Percentiles rank a stretch among this genome's conserved stretches.
Evolutionary conservation across 1,140 invertebrate genomes (phyloP).

Genomic region (Phthorimaea operculella): DNA sequence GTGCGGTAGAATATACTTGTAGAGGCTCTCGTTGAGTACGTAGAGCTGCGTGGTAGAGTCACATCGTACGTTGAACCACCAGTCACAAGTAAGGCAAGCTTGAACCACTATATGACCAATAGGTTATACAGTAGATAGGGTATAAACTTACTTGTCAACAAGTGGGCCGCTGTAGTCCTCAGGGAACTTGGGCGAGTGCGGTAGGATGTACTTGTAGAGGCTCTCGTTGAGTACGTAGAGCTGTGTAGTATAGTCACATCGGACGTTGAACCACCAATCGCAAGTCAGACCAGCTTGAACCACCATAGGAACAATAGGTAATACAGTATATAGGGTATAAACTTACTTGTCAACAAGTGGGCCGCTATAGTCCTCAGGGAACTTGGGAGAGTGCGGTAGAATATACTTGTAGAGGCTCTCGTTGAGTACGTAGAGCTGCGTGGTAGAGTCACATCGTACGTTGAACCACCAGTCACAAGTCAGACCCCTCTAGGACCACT

Average conservation of each 20-base stretch:
- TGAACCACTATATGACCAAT: too few species aligned
- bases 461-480: slow-evolving; percentile 96
- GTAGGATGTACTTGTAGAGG: slow-evolving; percentile 87
- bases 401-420: too few species aligned
- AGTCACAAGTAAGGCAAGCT: slow-evolving; percentile 85
- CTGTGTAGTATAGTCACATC: slow-evolving; percentile 82
- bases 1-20: slow-evolving; percentile 87
- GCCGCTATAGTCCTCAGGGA: too few species aligned
- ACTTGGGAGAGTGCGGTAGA: too few species aligned
- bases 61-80: slow-evolving; percentile 93
- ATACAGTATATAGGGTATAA: too few species aligned
- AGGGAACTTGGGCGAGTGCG: slow-evolving; percentile 85
- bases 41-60: slow-evolving; percentile 84
- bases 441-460: too few species aligned
- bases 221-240: slow-evolving; percentile 89
- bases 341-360: too few species aligned
- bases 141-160: slow-evolving; percentile 77
- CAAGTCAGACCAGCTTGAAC: slow-evolving; percentile 87
- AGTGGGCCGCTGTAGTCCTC: slow-evolving; percentile 87
- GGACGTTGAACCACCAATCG: slow-evolving; percentile 94
- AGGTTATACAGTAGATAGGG: too few species aligned
- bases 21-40: slow-evolving; percentile 87
- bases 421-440: too few species aligned
- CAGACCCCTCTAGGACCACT: slow-evolving; percentile 82
- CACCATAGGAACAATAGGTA: too few species aligned